phyloP scores from a whole-genome alignment of 2,797 vertebrate species.

The Meda fulgida region DNA sequence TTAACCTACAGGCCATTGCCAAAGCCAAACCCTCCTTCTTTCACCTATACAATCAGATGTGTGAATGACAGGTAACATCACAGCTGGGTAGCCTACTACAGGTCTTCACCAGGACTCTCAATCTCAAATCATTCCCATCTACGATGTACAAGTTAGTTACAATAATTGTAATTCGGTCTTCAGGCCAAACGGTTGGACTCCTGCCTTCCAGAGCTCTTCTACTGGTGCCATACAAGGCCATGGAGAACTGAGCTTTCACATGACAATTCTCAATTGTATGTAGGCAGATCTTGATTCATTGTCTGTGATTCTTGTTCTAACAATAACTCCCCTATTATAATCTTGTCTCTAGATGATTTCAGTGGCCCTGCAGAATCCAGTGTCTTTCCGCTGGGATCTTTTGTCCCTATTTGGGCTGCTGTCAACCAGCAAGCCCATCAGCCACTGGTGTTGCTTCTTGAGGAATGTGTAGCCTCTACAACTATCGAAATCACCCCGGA shows the following conservation, averaged over 20 bases:
- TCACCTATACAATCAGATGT: constrained; percentile 66
- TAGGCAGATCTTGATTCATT: neutral
- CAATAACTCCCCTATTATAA: neutral
- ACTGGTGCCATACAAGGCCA: constrained; percentile 29
- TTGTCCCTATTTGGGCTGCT: constrained; percentile 79
- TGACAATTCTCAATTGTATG: constrained; percentile 76
- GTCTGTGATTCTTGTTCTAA: neutral
- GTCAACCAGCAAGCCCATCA: constrained; percentile 76
- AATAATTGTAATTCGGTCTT: neutral
- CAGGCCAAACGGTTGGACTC: constrained; percentile 65
- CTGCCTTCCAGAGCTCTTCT: neutral
- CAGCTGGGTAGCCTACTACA: neutral
- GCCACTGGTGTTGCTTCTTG: constrained; percentile 76
- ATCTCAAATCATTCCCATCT: neutral
- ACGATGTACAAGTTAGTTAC: no score
- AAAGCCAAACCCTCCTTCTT: constrained; percentile 56
- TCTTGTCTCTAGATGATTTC: constrained; percentile 70
- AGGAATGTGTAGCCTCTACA: constrained; percentile 78
- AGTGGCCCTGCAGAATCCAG: constrained; percentile 57
- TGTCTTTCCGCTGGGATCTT: constrained; percentile 71
- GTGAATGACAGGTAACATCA: constrained; percentile 63
- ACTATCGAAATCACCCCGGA: constrained; percentile 36
- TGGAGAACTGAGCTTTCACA: constrained; percentile 69
- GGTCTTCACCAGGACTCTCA: neutral
- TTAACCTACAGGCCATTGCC: constrained; percentile 68